Conservation (phyloP, 2,888 invertebrate species). For the Neoascia interrupta region DNA sequence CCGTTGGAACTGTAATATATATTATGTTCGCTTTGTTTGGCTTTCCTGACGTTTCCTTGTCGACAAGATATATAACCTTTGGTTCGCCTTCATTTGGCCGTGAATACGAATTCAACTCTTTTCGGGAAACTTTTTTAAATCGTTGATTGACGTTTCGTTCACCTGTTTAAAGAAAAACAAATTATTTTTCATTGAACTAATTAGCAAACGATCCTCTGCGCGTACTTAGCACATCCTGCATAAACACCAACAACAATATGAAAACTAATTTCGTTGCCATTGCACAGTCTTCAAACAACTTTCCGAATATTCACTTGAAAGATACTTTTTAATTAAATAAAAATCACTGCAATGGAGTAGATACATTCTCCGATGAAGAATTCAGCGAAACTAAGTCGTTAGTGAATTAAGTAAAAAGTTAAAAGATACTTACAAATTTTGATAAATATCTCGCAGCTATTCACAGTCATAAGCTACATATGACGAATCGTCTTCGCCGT, state of each 20-base stretch:
- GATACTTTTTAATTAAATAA: conserved; percentile 42
- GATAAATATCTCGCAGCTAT: conserved; percentile 13
- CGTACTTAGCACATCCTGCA: conserved; percentile 30
- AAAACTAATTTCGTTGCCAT: conserved; percentile 24
- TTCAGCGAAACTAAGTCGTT: conserved; percentile 47
- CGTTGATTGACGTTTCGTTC: not conserved
- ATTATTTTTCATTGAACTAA: not conserved
- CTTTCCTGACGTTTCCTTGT: not conserved
- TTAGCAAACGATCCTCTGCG: not conserved
- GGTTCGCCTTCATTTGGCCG: not conserved
- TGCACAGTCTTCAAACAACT: not conserved
- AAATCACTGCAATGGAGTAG: conserved; percentile 47
- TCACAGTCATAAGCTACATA: conserved; percentile 5
- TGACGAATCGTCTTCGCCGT: conserved; percentile 5
- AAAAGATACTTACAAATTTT: conserved; percentile 37
- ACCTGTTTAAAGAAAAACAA: conserved; percentile 10
- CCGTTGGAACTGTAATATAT: not conserved
- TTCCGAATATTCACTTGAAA: conserved; percentile 15
- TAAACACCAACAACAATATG: not conserved
- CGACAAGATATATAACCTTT: conserved; percentile 6
- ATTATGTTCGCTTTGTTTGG: not conserved
- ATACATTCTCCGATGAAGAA: conserved; percentile 57
- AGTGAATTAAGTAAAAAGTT: conserved; percentile 30
- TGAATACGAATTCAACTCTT: not conserved
- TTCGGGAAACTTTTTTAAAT: conserved; percentile 6